Evolutionary conservation across 2,888 invertebrate genomes (phyloP), one percentile per base, ranked within the genome.

Genomic region (Rhamphomyia laevipes): DNA sequence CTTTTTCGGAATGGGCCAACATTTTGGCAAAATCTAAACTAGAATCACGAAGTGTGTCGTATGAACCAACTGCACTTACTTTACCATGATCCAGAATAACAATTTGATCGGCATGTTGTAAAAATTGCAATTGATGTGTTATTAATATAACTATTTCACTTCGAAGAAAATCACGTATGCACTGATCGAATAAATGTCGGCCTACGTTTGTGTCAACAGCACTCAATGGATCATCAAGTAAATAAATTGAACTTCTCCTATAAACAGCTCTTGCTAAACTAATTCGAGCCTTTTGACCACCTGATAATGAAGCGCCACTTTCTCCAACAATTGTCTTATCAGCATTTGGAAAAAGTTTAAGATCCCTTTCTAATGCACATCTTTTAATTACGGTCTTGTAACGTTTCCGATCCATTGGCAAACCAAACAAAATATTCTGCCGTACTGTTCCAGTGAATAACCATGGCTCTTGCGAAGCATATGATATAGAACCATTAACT

Each of bases 201-300:
- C 91, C 89, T 2, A 94, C 93, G 65, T 88, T 86, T 0, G 91
- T 80, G 71, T 94, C 94, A n/a, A 94, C 93, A 0, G 93, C 93
- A 52, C 90, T 86, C 35, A 94, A 73, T 0, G 94, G 93, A 73
- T 94, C 94, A 66, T 94, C 94, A 47, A 94, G 71, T 15, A 94
- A 69, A 64, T 91, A 93, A 55, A 93, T 83, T 57, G 91, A 88
- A 0, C 88, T 83, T 54, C 89, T 79, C 45, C 84, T 82, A 70
- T 92, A 93, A 1, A 92, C 82, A 0, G 91, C 85, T 55, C 93
- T 79, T 1, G 90, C 91, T 43, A 95, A 75, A 50, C 88, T 89
- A 47, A 95, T 85, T 56, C 94, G 77, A 0, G 93, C 93, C 52
- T 88, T 81, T 67, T 94, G 93, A 3, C 91, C 81, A 54, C 91